Base-by-base conservation (phyloP, 2,888 invertebrate genomes). In the Xestia ashworthii region DNA sequence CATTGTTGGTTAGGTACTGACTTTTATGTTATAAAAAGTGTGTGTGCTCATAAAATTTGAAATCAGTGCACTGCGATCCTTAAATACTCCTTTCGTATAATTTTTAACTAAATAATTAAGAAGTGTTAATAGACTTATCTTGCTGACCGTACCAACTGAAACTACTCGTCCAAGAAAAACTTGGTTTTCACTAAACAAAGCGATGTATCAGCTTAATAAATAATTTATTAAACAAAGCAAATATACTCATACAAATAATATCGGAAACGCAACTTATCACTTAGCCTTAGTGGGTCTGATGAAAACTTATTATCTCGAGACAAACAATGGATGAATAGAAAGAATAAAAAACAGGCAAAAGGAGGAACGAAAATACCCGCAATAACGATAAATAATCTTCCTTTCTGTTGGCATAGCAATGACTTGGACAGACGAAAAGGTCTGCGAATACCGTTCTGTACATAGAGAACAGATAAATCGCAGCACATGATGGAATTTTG, bases 311-410 rank as follows among this genome's bases (percentile, higher is more conserved):
- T 83, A 84, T 80, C 86, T 25, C 69, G 48, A 71, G 76, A 81
- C 78, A 87, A 87, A 87, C 87, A 87, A 88, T 78, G 62, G 82
- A 76, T 78, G 85, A 83, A 85, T 83, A 76, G 55, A 71, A 71
- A 69, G 58, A 80, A 80, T 78, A 87, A 86, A 86, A 88, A 86
- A 78, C 82, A 82, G 74, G 25, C 72, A 76, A 81, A 73, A 50
- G 77, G 75, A 76, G 72, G 78, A 77, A 81, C 74, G 76, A 62
- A 73, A 81, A 77, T 86, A 67, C 58, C 62, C 71, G 72, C 78
- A 78, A 88, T 87, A 87, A 88, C 81, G 75, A 88, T 87, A 84
- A 88, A 87, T 88, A 82, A 88, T 86, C 65, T 86, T 71, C 74
- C 83, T 69, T 85, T 83, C 79, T 83, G 86, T 78, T 60, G 78